These are phyloP conservation scores for Plodia interpunctella DNA, from an alignment of 1,140 invertebrate species.

Conservation along the genomic window DNA sequence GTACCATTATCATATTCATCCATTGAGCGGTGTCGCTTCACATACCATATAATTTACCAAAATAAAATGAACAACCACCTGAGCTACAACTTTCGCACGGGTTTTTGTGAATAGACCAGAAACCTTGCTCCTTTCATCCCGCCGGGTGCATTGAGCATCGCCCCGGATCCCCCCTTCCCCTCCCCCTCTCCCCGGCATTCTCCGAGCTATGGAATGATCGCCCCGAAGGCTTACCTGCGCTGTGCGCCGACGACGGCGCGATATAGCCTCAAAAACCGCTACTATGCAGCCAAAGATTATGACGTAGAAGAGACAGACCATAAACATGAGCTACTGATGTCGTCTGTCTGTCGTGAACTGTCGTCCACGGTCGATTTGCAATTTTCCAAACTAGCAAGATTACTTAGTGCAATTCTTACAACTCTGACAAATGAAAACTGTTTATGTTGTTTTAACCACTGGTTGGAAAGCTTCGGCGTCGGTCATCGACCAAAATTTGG, in stretches of 20 bases:
- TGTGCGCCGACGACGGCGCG: slow-evolving; percentile 31
- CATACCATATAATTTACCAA: background rate
- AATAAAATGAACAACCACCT: slow-evolving; percentile 4
- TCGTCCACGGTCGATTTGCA: too few species aligned
- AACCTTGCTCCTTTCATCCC: slow-evolving; percentile 35
- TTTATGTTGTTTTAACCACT: too few species aligned
- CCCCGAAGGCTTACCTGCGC: slow-evolving; percentile 56
- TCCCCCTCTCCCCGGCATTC: slow-evolving; percentile 15
- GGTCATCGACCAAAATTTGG: too few species aligned
- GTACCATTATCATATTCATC: background rate
- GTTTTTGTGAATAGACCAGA: slow-evolving; percentile 10
- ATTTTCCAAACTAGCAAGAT: too few species aligned
- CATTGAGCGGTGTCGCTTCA: background rate
- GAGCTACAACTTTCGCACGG: background rate
- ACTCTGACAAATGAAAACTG: too few species aligned
- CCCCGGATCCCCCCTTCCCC: slow-evolving; percentile 22
- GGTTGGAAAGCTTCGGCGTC: too few species aligned
- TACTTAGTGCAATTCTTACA: too few species aligned
- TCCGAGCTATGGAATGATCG: slow-evolving; percentile 13
- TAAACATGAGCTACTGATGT: background rate
- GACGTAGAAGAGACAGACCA: slow-evolving; percentile 15
- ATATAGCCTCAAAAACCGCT: slow-evolving; percentile 57
- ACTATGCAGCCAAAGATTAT: slow-evolving; percentile 44
- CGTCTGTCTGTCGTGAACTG: too few species aligned
- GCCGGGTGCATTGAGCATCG: slow-evolving; percentile 37